Evolutionary conservation across 1,140 invertebrate species (phyloP).

Genomic region (Phthorimaea operculella): DNA sequence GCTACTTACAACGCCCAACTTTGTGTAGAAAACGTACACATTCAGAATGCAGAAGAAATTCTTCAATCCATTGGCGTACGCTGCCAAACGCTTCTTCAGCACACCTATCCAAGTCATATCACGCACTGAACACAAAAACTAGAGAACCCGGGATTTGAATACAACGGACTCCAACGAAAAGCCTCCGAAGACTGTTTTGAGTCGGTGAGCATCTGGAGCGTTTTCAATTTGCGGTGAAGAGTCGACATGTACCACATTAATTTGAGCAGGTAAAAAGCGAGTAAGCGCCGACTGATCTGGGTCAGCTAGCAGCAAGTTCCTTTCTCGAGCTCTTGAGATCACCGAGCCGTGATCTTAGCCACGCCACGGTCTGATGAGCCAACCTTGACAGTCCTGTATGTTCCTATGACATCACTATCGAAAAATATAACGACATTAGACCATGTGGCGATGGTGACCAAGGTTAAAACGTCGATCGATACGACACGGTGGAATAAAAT

Average conservation of each 20-base stretch:
- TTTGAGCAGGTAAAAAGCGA: slow-evolving; percentile 37
- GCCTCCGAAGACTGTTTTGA: slow-evolving; percentile 6
- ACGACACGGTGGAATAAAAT: slow-evolving; percentile 43
- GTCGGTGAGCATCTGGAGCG: slow-evolving; percentile 22
- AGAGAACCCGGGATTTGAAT: neutral
- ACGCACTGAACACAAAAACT: neutral
- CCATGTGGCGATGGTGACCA: slow-evolving; percentile 29
- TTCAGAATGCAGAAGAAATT: neutral
- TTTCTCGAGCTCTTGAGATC: slow-evolving; percentile 36
- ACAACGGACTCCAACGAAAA: neutral
- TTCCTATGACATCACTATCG: slow-evolving; percentile 54
- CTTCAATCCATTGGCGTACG: neutral
- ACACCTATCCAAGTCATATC: neutral
- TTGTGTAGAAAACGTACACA: neutral
- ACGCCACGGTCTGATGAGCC: slow-evolving; percentile 48
- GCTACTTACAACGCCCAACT: neutral
- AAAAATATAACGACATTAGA: slow-evolving; percentile 22
- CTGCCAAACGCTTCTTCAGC: neutral
- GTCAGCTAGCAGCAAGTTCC: slow-evolving; percentile 41
- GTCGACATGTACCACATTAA: slow-evolving; percentile 23
- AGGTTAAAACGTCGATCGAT: slow-evolving; percentile 45
- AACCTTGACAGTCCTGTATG: slow-evolving; percentile 48
- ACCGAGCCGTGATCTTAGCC: slow-evolving; percentile 41
- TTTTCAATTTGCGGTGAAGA: slow-evolving; percentile 27
- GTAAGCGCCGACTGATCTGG: slow-evolving; percentile 41